phyloP scores from a whole-genome alignment of 1,140 invertebrate genomes.

The Leptoteleia sp. region DNA sequence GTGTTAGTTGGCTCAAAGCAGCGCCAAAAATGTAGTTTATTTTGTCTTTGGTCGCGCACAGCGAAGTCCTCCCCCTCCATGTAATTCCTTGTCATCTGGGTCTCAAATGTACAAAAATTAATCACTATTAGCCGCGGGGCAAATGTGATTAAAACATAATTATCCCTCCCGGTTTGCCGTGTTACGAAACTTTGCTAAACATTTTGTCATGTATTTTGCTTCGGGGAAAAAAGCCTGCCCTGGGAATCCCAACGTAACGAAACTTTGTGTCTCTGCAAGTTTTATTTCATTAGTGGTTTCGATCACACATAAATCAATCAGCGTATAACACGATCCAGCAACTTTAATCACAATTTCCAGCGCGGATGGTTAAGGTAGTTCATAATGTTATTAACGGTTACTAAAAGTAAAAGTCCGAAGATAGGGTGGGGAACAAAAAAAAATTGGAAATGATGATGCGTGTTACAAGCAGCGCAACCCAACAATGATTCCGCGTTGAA shows the following conservation, averaged over 20 bases:
- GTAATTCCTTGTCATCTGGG: constrained; percentile 9
- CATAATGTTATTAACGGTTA: too few relatives aligned
- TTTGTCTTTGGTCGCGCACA: background rate
- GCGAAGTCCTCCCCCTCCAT: background rate
- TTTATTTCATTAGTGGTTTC: constrained; percentile 51
- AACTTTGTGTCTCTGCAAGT: constrained; percentile 42
- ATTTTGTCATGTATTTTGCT: constrained; percentile 25
- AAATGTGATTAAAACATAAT: constrained; percentile 44
- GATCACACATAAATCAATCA: constrained; percentile 55
- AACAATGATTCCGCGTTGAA: too few relatives aligned
- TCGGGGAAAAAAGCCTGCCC: constrained; percentile 22
- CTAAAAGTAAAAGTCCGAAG: too few relatives aligned
- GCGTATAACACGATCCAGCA: constrained; percentile 19
- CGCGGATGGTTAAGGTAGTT: constrained; percentile 8
- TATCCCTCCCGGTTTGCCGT: constrained; percentile 28
- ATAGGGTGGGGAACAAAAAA: too few relatives aligned
- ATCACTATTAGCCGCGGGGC: constrained; percentile 29
- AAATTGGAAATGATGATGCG: too few relatives aligned
- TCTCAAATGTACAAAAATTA: constrained; percentile 38
- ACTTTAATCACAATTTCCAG: constrained; percentile 42
- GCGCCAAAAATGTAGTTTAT: too few relatives aligned
- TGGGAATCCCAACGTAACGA: constrained; percentile 38
- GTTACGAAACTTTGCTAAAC: constrained; percentile 40
- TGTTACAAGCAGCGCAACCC: too few relatives aligned
- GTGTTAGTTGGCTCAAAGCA: too few relatives aligned